Base-by-base conservation (phyloP, 2,888 invertebrate species). In the Sinopyrophorus schimmeli region DNA sequence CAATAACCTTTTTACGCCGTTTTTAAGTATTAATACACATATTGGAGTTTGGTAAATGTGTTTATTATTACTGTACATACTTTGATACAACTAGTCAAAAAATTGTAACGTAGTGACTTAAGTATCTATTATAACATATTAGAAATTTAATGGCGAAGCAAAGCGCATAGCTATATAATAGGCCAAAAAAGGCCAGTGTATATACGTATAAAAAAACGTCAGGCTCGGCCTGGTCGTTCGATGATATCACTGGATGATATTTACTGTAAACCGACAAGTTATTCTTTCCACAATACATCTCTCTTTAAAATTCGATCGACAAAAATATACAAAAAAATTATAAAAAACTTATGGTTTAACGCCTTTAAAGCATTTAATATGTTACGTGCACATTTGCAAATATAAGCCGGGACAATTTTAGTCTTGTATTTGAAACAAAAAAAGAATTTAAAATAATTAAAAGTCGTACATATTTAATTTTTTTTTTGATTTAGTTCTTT, bases 151-250 rank as follows among this genome's bases (percentile, higher is more conserved):
- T 49, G 43, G 48, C 46, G 40, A 53, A 57, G 57, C 59, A 41
- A 59, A 59, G 59, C 59, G 59, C 59, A 44, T 50, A 54, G 57
- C 55, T 41, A 55, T n/a, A n/a, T 44, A 39, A 50, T 58, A 57
- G 61, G 58, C 62, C 58, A 56, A 50, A 54, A 60, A 50, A 55
- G 61, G 61, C 60, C 61, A 47, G 52, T 72, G 70, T 71, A 71
- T 66, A 71, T 72, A 72, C 69, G 63, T 72, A 72, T 68, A 72
- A 71, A 72, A 72, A 66, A 39, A 46, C 53, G 27, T 53, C 53
- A 53, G 53, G 46, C 61, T 54, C 63, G 62, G 64, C 68, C 70
- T 60, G 67, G 67, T 72, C 71, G 70, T 71, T 72, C 70, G 70
- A 67, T 37, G 42, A 52, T 42, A 51, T 51, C 42, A 46, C 41